These are phyloP conservation scores for Neoitamus cyanurus DNA, from an alignment of 2,888 invertebrate genomes.

Conservation along the genomic window DNA sequence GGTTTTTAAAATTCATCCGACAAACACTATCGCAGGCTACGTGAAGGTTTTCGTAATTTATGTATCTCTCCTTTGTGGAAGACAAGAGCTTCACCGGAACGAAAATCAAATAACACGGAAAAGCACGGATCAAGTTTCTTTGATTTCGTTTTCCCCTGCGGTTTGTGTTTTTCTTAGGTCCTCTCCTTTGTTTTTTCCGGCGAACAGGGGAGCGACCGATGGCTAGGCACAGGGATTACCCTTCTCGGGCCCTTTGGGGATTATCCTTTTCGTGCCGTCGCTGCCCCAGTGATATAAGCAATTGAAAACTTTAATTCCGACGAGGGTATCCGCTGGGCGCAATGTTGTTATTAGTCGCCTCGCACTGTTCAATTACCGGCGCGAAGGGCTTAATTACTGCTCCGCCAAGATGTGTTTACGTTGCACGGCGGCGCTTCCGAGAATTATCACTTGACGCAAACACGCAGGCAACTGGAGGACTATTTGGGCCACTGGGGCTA, in stretches of 20 bases:
- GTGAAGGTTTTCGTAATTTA: constrained; percentile 56
- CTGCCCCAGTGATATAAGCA: neutral
- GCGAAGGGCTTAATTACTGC: neutral
- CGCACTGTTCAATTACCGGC: neutral
- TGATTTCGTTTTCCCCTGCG: constrained; percentile 56
- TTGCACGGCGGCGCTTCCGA: neutral
- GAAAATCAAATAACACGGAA: constrained; percentile 56
- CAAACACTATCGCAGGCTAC: constrained; percentile 56
- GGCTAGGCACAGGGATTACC: too few relatives aligned
- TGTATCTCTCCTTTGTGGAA: constrained; percentile 32
- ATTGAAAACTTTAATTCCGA: constrained; percentile 28
- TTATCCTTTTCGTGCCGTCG: constrained; percentile 12
- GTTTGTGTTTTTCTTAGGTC: constrained; percentile 50
- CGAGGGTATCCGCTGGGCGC: neutral
- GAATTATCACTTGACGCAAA: neutral
- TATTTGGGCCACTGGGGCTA: neutral
- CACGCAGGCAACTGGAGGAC: neutral
- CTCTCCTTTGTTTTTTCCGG: constrained; percentile 13
- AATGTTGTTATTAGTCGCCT: neutral
- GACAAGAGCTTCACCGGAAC: constrained; percentile 52
- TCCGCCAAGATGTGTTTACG: neutral
- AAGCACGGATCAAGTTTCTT: constrained; percentile 57
- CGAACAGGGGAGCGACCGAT: neutral
- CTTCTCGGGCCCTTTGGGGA: neutral
- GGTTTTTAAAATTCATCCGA: constrained; percentile 56